phyloP scores from a whole-genome alignment of 2,797 vertebrate genomes.

The Sebastes dallii region DNA sequence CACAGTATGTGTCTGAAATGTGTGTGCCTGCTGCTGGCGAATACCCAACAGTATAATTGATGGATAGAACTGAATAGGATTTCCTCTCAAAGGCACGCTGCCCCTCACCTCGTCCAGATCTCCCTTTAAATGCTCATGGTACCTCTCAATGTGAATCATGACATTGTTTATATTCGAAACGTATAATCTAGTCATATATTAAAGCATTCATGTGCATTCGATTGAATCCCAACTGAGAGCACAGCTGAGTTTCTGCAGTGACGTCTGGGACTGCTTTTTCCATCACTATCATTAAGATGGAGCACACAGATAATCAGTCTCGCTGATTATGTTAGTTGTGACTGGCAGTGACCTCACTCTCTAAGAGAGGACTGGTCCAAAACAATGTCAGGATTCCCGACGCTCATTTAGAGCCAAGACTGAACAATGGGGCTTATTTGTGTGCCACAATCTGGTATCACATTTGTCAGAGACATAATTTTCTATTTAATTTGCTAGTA shows the following conservation, averaged over 20 bases:
- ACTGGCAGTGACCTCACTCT: constrained; percentile 49
- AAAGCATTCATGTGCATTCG: constrained; percentile 2
- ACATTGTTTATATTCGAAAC: neutral
- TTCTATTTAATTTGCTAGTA: neutral
- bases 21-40: neutral
- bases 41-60: constrained; percentile 1
- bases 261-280: constrained; percentile 32
- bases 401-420: neutral
- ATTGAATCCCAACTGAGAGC: constrained; percentile 8
- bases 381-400: constrained; percentile 18
- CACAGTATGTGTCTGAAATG: neutral
- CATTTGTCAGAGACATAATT: neutral
- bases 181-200: neutral
- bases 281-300: constrained; percentile 57
- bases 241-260: constrained; percentile 22
- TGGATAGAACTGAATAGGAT: neutral
- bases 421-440: neutral
- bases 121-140: neutral
- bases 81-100: constrained; percentile 6
- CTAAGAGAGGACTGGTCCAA: constrained; percentile 15
- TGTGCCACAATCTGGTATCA: neutral
- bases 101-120: neutral
- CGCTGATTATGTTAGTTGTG: constrained; percentile 58
- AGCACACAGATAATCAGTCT: constrained; percentile 49
- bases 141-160: constrained; percentile 1